Evolutionary conservation across 2,113 vertebrate species (phyloP).

Genomic region (Helogale parvula): DNA sequence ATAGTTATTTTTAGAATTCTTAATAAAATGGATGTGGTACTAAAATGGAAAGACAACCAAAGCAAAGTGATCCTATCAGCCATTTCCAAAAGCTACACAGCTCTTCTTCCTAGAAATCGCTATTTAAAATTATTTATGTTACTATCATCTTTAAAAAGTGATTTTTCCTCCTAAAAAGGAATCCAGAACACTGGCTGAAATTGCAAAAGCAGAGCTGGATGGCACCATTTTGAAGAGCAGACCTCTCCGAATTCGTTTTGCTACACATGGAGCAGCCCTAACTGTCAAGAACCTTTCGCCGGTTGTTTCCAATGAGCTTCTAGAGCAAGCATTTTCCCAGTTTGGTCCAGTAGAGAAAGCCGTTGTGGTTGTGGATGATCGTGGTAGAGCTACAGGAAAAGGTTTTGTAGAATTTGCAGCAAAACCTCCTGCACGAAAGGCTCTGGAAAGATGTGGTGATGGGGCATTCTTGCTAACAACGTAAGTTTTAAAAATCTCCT

Average conservation of each 20-base stretch:
- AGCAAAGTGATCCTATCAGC: background rate
- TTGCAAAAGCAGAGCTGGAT: constrained; percentile 97
- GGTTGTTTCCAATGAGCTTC: constrained; percentile 96
- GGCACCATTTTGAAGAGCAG: constrained; percentile 94
- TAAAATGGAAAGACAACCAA: constrained; percentile 38
- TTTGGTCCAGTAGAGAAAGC: constrained; percentile 97
- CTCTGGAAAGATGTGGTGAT: constrained; percentile 95
- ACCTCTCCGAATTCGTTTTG: constrained; percentile 94
- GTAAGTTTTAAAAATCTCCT: constrained; percentile 87
- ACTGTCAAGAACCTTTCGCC: constrained; percentile 96
- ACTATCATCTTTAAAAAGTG: constrained; percentile 54
- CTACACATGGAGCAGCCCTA: constrained; percentile 94
- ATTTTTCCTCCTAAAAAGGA: constrained; percentile 89
- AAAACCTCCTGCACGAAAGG: constrained; percentile 95
- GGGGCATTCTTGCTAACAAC: constrained; percentile 96
- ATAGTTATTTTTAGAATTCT: constrained; percentile 9
- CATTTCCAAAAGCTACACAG: background rate
- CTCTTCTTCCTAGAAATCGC: constrained; percentile 2
- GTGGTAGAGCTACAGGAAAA: constrained; percentile 94
- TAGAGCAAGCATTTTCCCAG: constrained; percentile 97
- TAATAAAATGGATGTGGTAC: background rate
- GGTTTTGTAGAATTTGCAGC: constrained; percentile 97
- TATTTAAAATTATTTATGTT: constrained; percentile 50
- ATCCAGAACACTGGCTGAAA: constrained; percentile 96
- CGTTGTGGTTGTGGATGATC: constrained; percentile 96